A percentile compares a stretch with the other conserved stretches of the same genome.
Conservation (phyloP, 2,888 invertebrate genomes). For the Linnaemya vulpina region DNA sequence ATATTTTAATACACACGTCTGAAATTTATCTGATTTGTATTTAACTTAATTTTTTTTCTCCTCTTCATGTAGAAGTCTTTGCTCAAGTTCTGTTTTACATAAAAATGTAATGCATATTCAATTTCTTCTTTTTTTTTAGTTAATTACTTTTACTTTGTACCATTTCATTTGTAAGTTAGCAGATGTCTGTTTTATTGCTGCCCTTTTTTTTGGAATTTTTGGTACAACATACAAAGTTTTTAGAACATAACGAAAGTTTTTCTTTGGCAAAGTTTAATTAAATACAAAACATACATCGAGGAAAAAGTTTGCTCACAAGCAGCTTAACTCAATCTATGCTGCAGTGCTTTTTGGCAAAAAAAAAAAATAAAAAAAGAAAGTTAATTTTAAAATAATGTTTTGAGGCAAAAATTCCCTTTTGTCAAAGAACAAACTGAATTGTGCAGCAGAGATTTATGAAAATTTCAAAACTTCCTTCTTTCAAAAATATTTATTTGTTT, state of each 20-base stretch:
- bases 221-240: slow-evolving; percentile 48
- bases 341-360: slow-evolving; percentile 27
- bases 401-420: slow-evolving; percentile 35
- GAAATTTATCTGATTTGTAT: neutral
- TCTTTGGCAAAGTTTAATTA: slow-evolving; percentile 66
- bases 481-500: neutral
- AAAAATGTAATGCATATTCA: slow-evolving; percentile 29
- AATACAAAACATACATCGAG: slow-evolving; percentile 61
- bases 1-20: neutral
- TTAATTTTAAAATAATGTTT: slow-evolving; percentile 39
- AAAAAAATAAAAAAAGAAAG: too few relatives aligned
- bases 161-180: slow-evolving; percentile 34
- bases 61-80: neutral
- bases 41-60: neutral
- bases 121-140: slow-evolving; percentile 53
- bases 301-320: slow-evolving; percentile 56
- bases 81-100: neutral
- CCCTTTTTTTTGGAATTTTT: slow-evolving; percentile 8
- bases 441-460: neutral
- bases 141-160: slow-evolving; percentile 65
- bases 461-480: neutral
- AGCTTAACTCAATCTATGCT: slow-evolving; percentile 60
- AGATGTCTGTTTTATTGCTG: slow-evolving; percentile 36
- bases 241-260: slow-evolving; percentile 58
- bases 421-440: slow-evolving; percentile 10